phyloP scores from a whole-genome alignment of 2,113 vertebrate species.

The Loxodonta africana region DNA sequence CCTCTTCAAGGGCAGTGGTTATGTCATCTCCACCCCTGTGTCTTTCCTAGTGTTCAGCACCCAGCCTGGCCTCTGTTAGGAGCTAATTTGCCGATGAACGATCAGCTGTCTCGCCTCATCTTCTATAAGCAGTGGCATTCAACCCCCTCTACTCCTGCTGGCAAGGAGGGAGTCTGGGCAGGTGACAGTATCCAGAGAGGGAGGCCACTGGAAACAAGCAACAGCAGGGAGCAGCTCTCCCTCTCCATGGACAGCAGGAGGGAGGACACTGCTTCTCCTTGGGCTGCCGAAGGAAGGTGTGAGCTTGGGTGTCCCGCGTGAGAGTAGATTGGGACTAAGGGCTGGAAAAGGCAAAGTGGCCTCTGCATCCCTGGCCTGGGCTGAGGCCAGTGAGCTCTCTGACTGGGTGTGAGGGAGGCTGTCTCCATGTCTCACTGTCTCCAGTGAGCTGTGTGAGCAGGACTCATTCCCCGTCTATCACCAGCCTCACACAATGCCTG shows the following conservation, averaged over 20 bases:
- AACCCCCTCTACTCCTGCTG: not conserved
- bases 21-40: rapidly evolving
- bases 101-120: not conserved
- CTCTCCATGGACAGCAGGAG: not conserved
- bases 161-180: not conserved
- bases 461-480: not conserved
- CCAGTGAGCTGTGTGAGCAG: not conserved
- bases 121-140: not conserved
- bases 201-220: not conserved
- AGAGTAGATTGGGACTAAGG: not conserved
- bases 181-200: not conserved
- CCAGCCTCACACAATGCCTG: not conserved
- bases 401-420: not conserved
- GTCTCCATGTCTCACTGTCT: not conserved
- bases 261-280: not conserved
- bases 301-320: not conserved
- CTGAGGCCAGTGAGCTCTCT: too few species aligned
- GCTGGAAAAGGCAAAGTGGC: not conserved
- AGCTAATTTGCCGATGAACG: not conserved
- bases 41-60: not conserved
- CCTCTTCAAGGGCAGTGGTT: rapidly evolving
- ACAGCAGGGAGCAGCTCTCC: not conserved
- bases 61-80: not conserved
- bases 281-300: not conserved
- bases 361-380: rapidly evolving